Conservation (phyloP, 2,797 vertebrate genomes). For the Antennarius maculatus region DNA sequence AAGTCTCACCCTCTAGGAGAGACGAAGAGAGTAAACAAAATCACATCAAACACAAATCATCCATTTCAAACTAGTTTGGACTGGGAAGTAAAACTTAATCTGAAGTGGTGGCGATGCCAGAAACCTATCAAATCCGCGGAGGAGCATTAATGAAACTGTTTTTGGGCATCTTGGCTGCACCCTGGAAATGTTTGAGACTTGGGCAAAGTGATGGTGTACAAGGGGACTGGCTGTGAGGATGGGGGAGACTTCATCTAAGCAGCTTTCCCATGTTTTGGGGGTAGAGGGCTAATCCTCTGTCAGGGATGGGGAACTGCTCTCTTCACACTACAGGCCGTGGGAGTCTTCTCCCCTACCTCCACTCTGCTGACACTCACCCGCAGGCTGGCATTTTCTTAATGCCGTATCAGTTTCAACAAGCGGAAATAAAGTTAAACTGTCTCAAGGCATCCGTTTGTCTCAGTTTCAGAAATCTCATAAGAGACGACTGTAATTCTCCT, state of each 20-base stretch:
- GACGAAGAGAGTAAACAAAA: slow-evolving; percentile 65
- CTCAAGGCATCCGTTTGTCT: slow-evolving; percentile 82
- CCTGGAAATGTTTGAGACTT: slow-evolving; percentile 72
- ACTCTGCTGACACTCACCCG: slow-evolving; percentile 78
- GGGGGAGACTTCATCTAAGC: slow-evolving; percentile 79
- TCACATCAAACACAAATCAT: slow-evolving; percentile 77
- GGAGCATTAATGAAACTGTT: slow-evolving; percentile 80
- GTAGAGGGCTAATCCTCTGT: slow-evolving; percentile 84
- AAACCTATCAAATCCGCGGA: slow-evolving; percentile 76
- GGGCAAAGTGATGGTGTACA: slow-evolving; percentile 72
- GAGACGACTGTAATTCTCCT: slow-evolving; percentile 83
- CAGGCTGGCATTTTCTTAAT: slow-evolving; percentile 84
- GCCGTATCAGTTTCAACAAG: slow-evolving; percentile 85
- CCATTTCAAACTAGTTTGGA: slow-evolving; percentile 76
- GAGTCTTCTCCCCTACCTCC: slow-evolving; percentile 80
- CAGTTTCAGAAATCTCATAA: slow-evolving; percentile 80
- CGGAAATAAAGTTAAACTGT: slow-evolving; percentile 84
- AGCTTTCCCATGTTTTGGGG: slow-evolving; percentile 83
- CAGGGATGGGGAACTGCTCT: slow-evolving; percentile 81
- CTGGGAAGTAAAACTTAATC: slow-evolving; percentile 74
- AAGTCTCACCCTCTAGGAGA: slow-evolving; percentile 64
- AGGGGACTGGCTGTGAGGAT: slow-evolving; percentile 75
- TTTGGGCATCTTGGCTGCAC: slow-evolving; percentile 78
- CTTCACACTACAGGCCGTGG: slow-evolving; percentile 79
- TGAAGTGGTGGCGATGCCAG: slow-evolving; percentile 70